Evolutionary conservation across 2,797 vertebrate species (phyloP).

Genomic region (Chelidonichthys spinosus): DNA sequence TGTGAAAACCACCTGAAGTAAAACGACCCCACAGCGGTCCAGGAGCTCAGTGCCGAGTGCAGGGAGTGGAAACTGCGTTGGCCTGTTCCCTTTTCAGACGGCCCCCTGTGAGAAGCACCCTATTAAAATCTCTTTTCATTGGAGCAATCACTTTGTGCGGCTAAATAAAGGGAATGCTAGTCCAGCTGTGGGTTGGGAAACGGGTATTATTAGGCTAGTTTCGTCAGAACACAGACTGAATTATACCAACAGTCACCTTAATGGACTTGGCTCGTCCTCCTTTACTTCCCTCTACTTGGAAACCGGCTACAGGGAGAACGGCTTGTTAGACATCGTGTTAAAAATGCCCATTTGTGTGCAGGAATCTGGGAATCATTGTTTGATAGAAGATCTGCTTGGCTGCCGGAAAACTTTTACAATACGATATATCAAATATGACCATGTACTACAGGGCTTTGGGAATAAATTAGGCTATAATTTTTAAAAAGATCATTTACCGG

Average conservation of each 20-base stretch:
- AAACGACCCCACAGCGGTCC: constrained; percentile 30
- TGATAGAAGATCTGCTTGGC: constrained; percentile 21
- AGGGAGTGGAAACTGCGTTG: constrained; percentile 55
- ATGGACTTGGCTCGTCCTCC: constrained; percentile 64
- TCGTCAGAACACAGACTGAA: constrained; percentile 63
- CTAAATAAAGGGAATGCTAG: constrained; percentile 71
- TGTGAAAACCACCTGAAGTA: constrained; percentile 33
- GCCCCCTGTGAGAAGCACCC: constrained; percentile 65
- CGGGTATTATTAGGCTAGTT: constrained; percentile 72
- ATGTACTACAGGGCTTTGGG: not conserved
- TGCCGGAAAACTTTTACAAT: not conserved
- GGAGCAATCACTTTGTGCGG: constrained; percentile 68
- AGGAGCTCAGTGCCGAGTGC: constrained; percentile 22
- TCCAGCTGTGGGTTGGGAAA: constrained; percentile 63
- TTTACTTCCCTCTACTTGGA: constrained; percentile 42
- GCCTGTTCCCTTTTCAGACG: constrained; percentile 62
- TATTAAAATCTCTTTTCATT: constrained; percentile 79
- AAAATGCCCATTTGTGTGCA: constrained; percentile 9
- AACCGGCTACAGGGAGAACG: constrained; percentile 25
- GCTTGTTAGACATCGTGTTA: constrained; percentile 1
- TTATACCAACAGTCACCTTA: constrained; percentile 71
- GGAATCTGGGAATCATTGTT: constrained; percentile 11
- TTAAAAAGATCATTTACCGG: constrained; percentile 2
- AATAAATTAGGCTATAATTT: not conserved
- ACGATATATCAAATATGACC: not conserved